A percentile compares a stretch with the other conserved stretches of the same genome.
phyloP scores from a whole-genome alignment of 2,888 invertebrate genomes.

The Spodoptera exigua region DNA sequence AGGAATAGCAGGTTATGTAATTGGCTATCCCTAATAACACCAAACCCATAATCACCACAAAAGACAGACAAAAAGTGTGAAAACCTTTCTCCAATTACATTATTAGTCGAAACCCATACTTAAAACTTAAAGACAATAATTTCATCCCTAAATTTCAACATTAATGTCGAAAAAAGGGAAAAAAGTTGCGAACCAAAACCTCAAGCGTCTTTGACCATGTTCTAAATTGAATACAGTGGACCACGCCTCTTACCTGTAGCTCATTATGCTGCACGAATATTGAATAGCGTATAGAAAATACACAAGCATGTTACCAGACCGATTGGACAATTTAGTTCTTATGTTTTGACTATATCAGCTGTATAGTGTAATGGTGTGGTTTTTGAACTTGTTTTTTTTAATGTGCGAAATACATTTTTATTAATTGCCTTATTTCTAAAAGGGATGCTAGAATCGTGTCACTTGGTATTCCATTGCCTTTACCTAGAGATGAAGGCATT shows the following conservation, averaged over 20 bases:
- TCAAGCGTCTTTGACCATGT: constrained; percentile 35
- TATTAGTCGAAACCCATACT: too few species aligned
- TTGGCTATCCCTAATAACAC: too few species aligned
- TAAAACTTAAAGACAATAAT: too few species aligned
- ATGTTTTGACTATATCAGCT: constrained; percentile 27
- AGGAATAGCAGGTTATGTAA: too few species aligned
- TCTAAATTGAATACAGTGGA: constrained; percentile 56
- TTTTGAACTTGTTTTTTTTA: background rate
- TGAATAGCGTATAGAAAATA: constrained; percentile 57
- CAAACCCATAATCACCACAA: too few species aligned
- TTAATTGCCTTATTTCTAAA: too few species aligned
- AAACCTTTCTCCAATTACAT: too few species aligned
- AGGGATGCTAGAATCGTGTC: too few species aligned
- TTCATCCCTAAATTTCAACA: too few species aligned
- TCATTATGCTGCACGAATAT: constrained; percentile 57
- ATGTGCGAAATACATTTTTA: constrained; percentile 1
- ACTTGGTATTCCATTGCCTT: too few species aligned
- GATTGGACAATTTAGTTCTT: constrained; percentile 49
- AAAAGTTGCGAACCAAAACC: constrained; percentile 21
- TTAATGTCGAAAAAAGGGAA: constrained; percentile 3
- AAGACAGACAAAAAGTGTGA: too few species aligned
- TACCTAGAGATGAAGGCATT: too few species aligned
- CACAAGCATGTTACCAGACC: constrained; percentile 35
- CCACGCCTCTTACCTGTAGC: constrained; percentile 69
- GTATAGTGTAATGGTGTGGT: constrained; percentile 6